Evolutionary conservation across 2,113 vertebrate species (phyloP).

Genomic region (Notarius quadriscutis): DNA sequence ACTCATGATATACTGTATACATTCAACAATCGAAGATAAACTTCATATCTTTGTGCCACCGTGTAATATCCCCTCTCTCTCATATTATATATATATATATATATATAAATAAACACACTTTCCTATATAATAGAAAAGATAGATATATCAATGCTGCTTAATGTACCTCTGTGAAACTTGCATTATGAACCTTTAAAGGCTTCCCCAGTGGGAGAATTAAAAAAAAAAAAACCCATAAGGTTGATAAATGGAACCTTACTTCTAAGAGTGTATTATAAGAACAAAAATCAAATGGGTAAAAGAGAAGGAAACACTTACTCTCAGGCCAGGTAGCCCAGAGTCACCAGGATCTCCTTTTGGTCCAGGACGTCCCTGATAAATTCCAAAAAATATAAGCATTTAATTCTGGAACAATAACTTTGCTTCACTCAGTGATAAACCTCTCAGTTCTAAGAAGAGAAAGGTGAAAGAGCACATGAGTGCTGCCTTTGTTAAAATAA

Average conservation of each 20-base stretch:
- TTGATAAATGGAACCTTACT: neutral
- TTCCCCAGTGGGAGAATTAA: neutral
- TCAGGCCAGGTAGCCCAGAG: slow-evolving; percentile 80
- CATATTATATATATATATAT: too few relatives aligned
- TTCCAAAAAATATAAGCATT: neutral
- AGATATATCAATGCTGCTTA: neutral
- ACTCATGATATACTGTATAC: too few relatives aligned
- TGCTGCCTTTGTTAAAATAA: slow-evolving; percentile 17
- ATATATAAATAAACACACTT: too few relatives aligned
- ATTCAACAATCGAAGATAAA: too few relatives aligned
- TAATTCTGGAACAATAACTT: slow-evolving; percentile 10
- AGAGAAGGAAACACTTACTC: slow-evolving; percentile 67
- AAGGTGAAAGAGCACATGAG: neutral
- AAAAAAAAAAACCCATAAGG: neutral
- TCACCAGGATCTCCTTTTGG: slow-evolving; percentile 93
- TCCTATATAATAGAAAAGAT: neutral
- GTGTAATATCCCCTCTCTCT: too few relatives aligned
- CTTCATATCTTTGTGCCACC: too few relatives aligned
- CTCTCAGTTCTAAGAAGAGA: slow-evolving; percentile 4
- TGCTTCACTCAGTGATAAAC: neutral
- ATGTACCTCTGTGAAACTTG: neutral
- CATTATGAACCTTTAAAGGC: neutral
- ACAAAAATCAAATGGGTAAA: slow-evolving; percentile 24
- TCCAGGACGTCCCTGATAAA: slow-evolving; percentile 85
- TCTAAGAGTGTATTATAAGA: neutral